Percentiles rank a stretch among this genome's conserved stretches.
Evolutionary conservation across 2,113 vertebrate genomes (phyloP).

Genomic region (Zapus hudsonius): DNA sequence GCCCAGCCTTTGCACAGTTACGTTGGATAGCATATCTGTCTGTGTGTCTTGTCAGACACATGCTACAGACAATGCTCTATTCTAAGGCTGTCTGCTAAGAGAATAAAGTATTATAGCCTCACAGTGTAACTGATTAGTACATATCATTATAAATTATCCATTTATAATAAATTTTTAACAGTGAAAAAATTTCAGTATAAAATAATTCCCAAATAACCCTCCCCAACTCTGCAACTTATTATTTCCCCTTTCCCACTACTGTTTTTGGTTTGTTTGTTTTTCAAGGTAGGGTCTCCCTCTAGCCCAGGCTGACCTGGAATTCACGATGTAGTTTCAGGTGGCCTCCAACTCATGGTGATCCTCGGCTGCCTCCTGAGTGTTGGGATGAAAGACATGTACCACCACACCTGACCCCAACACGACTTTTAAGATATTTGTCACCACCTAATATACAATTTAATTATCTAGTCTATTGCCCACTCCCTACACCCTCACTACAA

Average conservation of each 20-base stretch:
- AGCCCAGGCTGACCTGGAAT: too few relatives aligned
- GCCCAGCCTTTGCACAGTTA: neutral
- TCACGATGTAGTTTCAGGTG: too few relatives aligned
- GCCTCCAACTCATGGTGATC: too few relatives aligned
- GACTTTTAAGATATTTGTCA: neutral
- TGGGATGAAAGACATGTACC: too few relatives aligned
- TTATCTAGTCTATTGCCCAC: neutral
- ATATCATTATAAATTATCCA: neutral
- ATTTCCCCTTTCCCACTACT: neutral
- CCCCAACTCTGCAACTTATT: neutral
- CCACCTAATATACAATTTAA: neutral
- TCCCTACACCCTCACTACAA: accelerated
- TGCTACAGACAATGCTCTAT: too few relatives aligned
- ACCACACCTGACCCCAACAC: too few relatives aligned
- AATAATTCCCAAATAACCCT: neutral
- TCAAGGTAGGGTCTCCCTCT: too few relatives aligned
- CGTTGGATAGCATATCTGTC: neutral
- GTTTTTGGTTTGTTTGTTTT: too few relatives aligned
- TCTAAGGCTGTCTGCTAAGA: neutral
- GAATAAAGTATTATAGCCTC: neutral
- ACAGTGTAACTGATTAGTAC: neutral
- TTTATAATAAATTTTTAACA: neutral
- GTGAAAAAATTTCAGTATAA: neutral
- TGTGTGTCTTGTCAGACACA: too few relatives aligned
- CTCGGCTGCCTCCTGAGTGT: too few relatives aligned